Conservation (phyloP, 2,797 vertebrate species). For the Hoplostethus mediterraneus region DNA sequence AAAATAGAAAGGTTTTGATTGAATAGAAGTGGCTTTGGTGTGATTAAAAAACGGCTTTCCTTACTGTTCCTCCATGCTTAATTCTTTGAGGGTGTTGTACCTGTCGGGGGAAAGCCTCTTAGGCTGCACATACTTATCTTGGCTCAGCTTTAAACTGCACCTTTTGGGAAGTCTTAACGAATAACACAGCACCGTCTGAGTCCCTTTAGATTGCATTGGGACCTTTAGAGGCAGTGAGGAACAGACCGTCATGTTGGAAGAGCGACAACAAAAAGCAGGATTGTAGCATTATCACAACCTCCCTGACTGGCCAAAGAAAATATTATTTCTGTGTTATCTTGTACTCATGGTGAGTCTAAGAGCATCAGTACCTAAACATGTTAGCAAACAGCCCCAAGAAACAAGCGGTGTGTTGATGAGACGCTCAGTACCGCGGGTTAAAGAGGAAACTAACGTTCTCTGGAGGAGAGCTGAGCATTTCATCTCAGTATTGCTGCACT, state of each 20-base stretch:
- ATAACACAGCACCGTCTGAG: neutral
- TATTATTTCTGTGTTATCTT: too few relatives aligned
- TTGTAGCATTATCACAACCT: too few relatives aligned
- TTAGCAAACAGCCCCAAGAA: neutral
- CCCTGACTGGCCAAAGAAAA: too few relatives aligned
- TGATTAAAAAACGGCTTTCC: conserved; percentile 24
- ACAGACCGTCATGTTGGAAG: too few relatives aligned
- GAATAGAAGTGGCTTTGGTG: conserved; percentile 31
- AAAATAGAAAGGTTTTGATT: conserved; percentile 36
- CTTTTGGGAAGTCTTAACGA: neutral
- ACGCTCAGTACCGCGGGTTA: neutral
- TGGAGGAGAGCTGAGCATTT: neutral
- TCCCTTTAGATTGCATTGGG: neutral
- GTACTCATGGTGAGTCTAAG: too few relatives aligned
- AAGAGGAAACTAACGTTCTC: neutral
- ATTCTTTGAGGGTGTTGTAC: conserved; percentile 14
- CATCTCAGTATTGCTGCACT: neutral
- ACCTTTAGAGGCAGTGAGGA: neutral
- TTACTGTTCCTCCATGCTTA: conserved; percentile 2
- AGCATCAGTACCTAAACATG: too few relatives aligned
- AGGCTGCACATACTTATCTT: conserved; percentile 5
- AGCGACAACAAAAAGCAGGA: too few relatives aligned
- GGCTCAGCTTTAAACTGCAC: neutral
- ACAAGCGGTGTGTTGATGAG: neutral
- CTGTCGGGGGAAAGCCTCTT: conserved; percentile 20